These are phyloP conservation scores for Delichon dasypus DNA, from an alignment of 2,797 vertebrate species.

Conservation along the genomic window DNA sequence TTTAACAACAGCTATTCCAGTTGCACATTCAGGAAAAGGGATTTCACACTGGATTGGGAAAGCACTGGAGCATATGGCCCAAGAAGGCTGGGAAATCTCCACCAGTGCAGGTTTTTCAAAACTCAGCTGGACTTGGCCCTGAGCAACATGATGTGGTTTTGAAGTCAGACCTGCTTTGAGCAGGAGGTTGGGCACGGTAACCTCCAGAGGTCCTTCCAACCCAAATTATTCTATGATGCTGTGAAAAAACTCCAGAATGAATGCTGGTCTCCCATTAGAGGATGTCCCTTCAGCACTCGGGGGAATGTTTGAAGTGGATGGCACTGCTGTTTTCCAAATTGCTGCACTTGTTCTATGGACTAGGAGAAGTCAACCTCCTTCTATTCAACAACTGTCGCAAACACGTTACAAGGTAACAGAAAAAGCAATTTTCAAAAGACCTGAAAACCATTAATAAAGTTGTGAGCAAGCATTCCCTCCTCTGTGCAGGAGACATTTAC, in stretches of 20 bases:
- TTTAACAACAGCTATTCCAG: not conserved
- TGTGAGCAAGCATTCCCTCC: not conserved
- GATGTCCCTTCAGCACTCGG: not conserved
- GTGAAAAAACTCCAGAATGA: not conserved
- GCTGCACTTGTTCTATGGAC: not conserved
- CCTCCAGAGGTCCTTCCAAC: conserved; percentile 50
- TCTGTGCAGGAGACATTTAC: not conserved
- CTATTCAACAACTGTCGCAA: not conserved
- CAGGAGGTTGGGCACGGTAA: conserved; percentile 1
- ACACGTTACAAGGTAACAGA: not conserved
- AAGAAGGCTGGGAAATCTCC: not conserved
- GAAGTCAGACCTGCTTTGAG: conserved; percentile 44
- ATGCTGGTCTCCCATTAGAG: not conserved
- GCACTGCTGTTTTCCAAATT: not conserved
- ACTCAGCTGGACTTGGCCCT: conserved; percentile 19
- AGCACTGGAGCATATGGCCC: not conserved
- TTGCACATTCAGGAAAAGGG: not conserved
- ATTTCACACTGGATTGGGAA: not conserved
- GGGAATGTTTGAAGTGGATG: not conserved
- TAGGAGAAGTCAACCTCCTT: not conserved
- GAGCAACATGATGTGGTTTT: conserved; percentile 12
- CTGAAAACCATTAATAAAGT: not conserved
- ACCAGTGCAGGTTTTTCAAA: not conserved
- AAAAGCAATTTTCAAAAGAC: not conserved
- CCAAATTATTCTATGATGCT: not conserved